Percentiles rank a stretch among this genome's conserved stretches.
These are phyloP conservation scores for Oxyruncus cristatus DNA, from an alignment of 2,113 vertebrate genomes.

Conservation along the genomic window DNA sequence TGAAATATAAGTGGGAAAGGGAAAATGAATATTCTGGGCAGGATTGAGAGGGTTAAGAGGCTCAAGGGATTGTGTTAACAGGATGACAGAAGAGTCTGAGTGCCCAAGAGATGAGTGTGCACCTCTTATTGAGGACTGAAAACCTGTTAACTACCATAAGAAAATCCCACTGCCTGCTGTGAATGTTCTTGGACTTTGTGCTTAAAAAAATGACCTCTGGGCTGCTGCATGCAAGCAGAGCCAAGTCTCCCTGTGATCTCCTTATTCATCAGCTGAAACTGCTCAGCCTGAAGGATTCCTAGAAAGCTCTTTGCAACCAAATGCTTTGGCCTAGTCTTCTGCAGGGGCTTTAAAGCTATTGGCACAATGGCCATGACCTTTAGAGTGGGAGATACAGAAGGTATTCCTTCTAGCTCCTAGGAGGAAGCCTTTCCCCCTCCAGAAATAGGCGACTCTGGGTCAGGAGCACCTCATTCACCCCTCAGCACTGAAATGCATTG, in stretches of 20 bases:
- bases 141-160: not conserved
- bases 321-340: not conserved
- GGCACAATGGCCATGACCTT: not conserved
- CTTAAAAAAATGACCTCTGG: constrained; percentile 10
- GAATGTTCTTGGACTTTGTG: not conserved
- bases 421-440: not conserved
- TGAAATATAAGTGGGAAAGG: not conserved
- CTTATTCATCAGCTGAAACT: constrained; percentile 21
- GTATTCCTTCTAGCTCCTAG: not conserved
- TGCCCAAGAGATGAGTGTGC: not conserved
- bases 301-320: not conserved
- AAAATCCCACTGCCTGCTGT: constrained; percentile 13
- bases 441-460: not conserved
- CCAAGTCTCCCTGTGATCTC: not conserved
- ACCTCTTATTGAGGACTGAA: not conserved
- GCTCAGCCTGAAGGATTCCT: not conserved
- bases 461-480: not conserved
- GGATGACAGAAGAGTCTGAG: not conserved
- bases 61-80: not conserved
- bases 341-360: not conserved
- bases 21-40: not conserved
- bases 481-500: not conserved
- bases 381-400: not conserved
- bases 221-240: not conserved
- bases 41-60: not conserved